A percentile compares a stretch with the other conserved stretches of the same genome.
Evolutionary conservation across 2,888 invertebrate species (phyloP).

Genomic region (Tupiocoris notatus): DNA sequence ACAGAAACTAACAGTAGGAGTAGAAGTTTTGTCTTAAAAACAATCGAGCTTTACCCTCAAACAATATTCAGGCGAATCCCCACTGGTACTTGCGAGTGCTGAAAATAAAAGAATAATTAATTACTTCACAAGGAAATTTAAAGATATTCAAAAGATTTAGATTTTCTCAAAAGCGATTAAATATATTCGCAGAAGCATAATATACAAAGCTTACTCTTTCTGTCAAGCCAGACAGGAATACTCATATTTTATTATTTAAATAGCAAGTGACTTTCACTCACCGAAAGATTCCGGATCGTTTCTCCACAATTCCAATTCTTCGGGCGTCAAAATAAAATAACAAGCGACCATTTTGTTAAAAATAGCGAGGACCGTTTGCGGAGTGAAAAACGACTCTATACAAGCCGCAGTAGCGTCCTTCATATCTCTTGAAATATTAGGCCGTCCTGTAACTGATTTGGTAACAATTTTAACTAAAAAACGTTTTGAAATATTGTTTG

Average conservation of each 20-base stretch:
- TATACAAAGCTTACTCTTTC: too few species aligned
- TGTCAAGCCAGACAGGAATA: too few species aligned
- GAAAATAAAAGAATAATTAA: not conserved
- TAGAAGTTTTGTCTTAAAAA: too few species aligned
- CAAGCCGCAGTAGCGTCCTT: not conserved
- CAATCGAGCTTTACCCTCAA: conserved; percentile 77
- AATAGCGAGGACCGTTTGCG: conserved; percentile 74
- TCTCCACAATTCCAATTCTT: conserved; percentile 85
- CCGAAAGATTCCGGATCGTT: conserved; percentile 83
- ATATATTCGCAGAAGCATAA: too few species aligned
- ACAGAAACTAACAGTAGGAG: too few species aligned
- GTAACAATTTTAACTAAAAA: too few species aligned
- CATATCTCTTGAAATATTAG: too few species aligned
- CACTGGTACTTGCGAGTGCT: conserved; percentile 61
- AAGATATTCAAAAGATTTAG: too few species aligned
- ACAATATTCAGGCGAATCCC: conserved; percentile 93
- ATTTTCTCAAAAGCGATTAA: too few species aligned
- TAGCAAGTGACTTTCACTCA: conserved; percentile 20
- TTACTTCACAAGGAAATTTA: not conserved
- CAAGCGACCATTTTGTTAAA: conserved; percentile 80
- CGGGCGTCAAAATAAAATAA: conserved; percentile 79
- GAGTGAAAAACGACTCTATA: conserved; percentile 67
- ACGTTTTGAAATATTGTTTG: too few species aligned
- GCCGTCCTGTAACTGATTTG: too few species aligned
- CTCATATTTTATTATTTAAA: too few species aligned